A percentile compares a stretch with the other conserved stretches of the same genome.
phyloP scores from a whole-genome alignment of 2,888 invertebrate species.

The Peribatodes rhomboidaria region DNA sequence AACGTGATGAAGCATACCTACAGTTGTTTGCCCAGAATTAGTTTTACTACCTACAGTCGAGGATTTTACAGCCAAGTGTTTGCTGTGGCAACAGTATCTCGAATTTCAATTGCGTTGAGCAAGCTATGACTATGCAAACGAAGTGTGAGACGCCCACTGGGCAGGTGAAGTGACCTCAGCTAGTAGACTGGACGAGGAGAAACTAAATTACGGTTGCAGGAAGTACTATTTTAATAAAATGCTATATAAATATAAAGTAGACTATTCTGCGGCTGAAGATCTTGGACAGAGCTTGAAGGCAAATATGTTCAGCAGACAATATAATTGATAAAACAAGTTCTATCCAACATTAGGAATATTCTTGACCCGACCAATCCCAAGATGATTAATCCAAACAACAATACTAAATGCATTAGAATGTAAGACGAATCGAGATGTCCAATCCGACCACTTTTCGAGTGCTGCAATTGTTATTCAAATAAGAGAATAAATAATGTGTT shows the following conservation, averaged over 20 bases:
- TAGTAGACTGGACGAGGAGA: not conserved
- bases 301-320: not conserved
- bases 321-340: not conserved
- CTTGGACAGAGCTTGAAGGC: not conserved
- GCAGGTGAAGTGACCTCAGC: constrained; percentile 35
- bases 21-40: constrained; percentile 63
- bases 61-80: constrained; percentile 52
- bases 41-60: constrained; percentile 50
- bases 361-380: constrained; percentile 39
- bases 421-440: constrained; percentile 73
- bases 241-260: not conserved
- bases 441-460: constrained; percentile 78
- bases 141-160: constrained; percentile 25
- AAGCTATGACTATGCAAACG: constrained; percentile 27
- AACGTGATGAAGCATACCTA: constrained; percentile 49
- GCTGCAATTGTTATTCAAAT: constrained; percentile 64
- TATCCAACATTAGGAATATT: constrained; percentile 19
- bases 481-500: constrained; percentile 70
- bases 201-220: not conserved
- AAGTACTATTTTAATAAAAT: not conserved
- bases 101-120: constrained; percentile 37
- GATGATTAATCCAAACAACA: constrained; percentile 49
- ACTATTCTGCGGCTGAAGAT: no score
- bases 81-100: constrained; percentile 44
- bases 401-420: constrained; percentile 65